phyloP scores from a whole-genome alignment of 2,797 vertebrate species.

The Philypnodon macrostomus region DNA sequence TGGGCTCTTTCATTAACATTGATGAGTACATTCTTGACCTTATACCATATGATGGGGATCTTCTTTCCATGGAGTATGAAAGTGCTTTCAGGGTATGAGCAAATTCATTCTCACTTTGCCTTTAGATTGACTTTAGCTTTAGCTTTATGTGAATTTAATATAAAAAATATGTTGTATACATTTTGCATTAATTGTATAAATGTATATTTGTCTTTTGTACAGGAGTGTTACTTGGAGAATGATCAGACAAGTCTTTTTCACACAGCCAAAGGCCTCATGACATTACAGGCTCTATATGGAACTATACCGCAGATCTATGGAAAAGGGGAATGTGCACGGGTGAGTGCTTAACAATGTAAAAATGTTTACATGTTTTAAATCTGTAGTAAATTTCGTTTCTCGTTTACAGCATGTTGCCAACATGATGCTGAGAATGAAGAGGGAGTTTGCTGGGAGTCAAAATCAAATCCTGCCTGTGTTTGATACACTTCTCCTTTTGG shows the following conservation, averaged over 20 bases:
- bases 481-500: constrained; percentile 91
- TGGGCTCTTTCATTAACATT: constrained; percentile 88
- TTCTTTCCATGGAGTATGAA: constrained; percentile 98
- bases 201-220: constrained; percentile 8
- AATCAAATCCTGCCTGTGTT: constrained; percentile 92
- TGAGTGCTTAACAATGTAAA: constrained; percentile 53
- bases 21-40: constrained; percentile 95
- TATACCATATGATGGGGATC: constrained; percentile 94
- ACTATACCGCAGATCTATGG: constrained; percentile 97
- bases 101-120: no score
- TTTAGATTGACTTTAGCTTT: no score
- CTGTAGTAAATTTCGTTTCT: constrained; percentile 3
- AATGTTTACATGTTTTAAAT: not conserved
- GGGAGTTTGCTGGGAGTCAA: constrained; percentile 92
- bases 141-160: no score
- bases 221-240: constrained; percentile 98
- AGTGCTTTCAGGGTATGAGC: constrained; percentile 86
- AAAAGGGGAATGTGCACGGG: constrained; percentile 95
- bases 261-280: constrained; percentile 96
- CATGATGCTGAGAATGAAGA: constrained; percentile 99
- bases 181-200: no score
- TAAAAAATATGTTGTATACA: no score
- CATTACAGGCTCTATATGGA: constrained; percentile 92
- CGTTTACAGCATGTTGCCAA: constrained; percentile 89
- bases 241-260: constrained; percentile 97